These are phyloP conservation scores for Rhabdophis nuchalis DNA, from an alignment of 2,797 vertebrate genomes.

Conservation along the genomic window DNA sequence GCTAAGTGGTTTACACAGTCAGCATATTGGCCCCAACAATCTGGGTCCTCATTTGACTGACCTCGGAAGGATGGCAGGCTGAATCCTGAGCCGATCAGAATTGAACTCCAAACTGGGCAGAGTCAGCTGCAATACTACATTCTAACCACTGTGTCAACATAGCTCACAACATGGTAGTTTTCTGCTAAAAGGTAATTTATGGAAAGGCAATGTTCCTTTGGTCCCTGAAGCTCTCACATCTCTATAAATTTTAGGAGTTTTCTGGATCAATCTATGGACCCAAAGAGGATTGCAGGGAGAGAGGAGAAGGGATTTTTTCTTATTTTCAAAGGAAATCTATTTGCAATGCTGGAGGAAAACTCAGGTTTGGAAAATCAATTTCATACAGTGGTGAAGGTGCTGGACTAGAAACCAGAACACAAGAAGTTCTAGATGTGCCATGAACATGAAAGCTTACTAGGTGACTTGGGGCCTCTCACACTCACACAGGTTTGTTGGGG, in stretches of 20 bases:
- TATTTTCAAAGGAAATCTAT: background rate
- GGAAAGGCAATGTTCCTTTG: background rate
- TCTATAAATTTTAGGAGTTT: background rate
- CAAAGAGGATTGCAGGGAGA: background rate
- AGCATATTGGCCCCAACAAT: background rate
- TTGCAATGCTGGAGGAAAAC: background rate
- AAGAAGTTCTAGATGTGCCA: background rate
- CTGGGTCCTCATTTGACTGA: background rate
- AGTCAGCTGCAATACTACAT: background rate
- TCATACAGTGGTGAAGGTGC: background rate
- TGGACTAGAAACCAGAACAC: background rate
- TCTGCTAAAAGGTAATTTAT: background rate
- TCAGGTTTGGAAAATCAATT: background rate
- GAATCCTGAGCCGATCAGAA: background rate
- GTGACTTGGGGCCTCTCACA: background rate
- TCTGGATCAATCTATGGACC: background rate
- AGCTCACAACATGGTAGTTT: background rate
- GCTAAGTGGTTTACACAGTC: background rate
- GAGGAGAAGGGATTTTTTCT: background rate
- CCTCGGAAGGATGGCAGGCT: background rate
- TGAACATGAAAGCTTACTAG: background rate
- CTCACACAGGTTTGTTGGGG: background rate
- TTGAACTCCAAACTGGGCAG: background rate
- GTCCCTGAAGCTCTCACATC: background rate
- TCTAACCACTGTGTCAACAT: background rate